Percentiles rank a stretch among this genome's conserved stretches.
Evolutionary conservation across 2,797 vertebrate species (phyloP).

Genomic region (Halcyon smyrnensis): DNA sequence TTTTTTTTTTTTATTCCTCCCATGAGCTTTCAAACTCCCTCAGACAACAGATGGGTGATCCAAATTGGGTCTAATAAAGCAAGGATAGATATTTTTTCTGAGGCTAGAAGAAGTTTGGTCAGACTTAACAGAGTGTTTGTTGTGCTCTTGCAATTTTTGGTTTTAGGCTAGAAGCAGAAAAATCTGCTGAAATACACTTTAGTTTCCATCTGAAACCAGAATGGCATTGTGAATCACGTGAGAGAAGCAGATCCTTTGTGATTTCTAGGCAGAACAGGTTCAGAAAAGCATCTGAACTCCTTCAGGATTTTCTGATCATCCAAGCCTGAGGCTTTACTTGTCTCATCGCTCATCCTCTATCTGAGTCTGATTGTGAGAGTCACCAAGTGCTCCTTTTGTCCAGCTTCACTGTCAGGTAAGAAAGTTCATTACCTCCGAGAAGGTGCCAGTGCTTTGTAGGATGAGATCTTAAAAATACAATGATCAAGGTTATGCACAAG

Average conservation of each 20-base stretch:
- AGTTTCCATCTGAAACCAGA: constrained; percentile 45
- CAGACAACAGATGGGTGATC: constrained; percentile 72
- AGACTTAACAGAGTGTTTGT: constrained; percentile 51
- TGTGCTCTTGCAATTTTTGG: constrained; percentile 11
- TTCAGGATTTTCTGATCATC: constrained; percentile 65
- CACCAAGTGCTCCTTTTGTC: not conserved
- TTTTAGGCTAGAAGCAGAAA: constrained; percentile 35
- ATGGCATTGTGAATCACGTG: constrained; percentile 5
- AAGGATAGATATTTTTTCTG: constrained; percentile 53
- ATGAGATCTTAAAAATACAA: constrained; percentile 5
- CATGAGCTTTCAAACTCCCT: constrained; percentile 71
- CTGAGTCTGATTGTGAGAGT: constrained; percentile 8
- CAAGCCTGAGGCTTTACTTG: constrained; percentile 56
- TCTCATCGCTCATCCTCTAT: constrained; percentile 6
- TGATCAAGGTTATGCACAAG: not conserved
- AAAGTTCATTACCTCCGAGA: constrained; percentile 31
- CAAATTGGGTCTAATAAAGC: constrained; percentile 66
- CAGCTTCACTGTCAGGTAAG: not conserved
- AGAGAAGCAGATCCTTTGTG: constrained; percentile 52
- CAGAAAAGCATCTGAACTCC: constrained; percentile 59
- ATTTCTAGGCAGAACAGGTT: constrained; percentile 56
- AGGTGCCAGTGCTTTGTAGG: not conserved
- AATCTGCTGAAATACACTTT: constrained; percentile 25
- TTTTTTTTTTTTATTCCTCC: constrained; percentile 33
- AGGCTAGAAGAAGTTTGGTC: constrained; percentile 61